Evolutionary conservation across 2,888 invertebrate genomes (phyloP).

Genomic region (Stenodera caucasica): DNA sequence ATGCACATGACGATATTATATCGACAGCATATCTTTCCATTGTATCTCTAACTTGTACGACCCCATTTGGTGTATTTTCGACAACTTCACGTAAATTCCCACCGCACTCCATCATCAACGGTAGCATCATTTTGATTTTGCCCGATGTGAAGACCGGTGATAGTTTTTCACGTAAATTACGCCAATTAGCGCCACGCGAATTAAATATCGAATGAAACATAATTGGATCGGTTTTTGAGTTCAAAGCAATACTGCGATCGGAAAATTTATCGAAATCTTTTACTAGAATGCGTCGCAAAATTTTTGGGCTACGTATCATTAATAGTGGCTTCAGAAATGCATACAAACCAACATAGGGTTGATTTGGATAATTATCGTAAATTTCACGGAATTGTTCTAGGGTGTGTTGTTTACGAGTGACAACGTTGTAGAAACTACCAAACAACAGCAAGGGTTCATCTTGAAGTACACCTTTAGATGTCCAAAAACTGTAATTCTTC

Average conservation of each 20-base stretch:
- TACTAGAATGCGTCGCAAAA: constrained; percentile 55
- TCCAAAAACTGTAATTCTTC: constrained; percentile 18
- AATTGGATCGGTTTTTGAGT: constrained; percentile 53
- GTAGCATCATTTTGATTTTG: constrained; percentile 59
- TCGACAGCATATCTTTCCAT: constrained; percentile 36
- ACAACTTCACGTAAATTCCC: constrained; percentile 41
- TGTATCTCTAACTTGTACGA: constrained; percentile 16
- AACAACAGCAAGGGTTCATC: constrained; percentile 18
- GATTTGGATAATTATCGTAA: constrained; percentile 37
- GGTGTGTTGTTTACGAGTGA: constrained; percentile 14
- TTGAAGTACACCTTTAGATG: constrained; percentile 8
- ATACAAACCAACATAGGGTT: constrained; percentile 54
- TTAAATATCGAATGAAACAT: constrained; percentile 53
- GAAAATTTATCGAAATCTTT: constrained; percentile 56
- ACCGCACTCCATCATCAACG: constrained; percentile 54
- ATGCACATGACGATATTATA: constrained; percentile 53
- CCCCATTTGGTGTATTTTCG: constrained; percentile 6
- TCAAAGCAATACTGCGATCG: constrained; percentile 54
- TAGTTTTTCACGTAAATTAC: constrained; percentile 56
- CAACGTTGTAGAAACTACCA: constrained; percentile 18
- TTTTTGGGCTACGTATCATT: constrained; percentile 53
- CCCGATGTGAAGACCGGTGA: constrained; percentile 60
- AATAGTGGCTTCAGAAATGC: constrained; percentile 56
- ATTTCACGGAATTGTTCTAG: constrained; percentile 9
- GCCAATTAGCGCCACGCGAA: constrained; percentile 58